Evolutionary conservation across 1,140 invertebrate genomes (phyloP).

Genomic region (Pseudachorutes palmiensis): DNA sequence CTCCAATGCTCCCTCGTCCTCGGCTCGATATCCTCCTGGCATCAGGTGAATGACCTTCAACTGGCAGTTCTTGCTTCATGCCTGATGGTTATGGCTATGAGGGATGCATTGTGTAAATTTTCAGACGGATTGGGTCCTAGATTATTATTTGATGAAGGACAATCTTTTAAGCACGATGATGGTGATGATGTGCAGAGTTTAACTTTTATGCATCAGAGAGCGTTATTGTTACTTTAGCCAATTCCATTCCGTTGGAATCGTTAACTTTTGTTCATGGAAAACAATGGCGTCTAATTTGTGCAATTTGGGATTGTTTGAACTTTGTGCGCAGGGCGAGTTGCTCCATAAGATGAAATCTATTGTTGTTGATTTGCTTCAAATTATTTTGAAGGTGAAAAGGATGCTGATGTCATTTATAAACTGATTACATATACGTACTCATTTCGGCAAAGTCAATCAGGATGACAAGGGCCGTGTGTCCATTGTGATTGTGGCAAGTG

Average conservation of each 20-base stretch:
- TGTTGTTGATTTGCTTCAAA: not conserved
- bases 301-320: no score
- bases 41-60: conserved; percentile 10
- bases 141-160: not conserved
- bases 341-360: not conserved
- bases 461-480: no score
- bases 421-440: no score
- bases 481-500: no score
- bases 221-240: no score
- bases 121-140: not conserved
- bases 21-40: not conserved
- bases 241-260: not conserved
- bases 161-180: no score
- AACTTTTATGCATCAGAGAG: not conserved
- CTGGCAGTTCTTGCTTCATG: not conserved
- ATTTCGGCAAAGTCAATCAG: no score
- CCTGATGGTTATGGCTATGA: not conserved
- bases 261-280: no score
- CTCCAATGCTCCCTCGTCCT: conserved; percentile 5
- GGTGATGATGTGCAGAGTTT: not conserved
- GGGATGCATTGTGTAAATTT: not conserved
- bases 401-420: conserved; percentile 6
- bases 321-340: no score
- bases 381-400: conserved; percentile 4
- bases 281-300: no score